Conservation (phyloP, 2,113 vertebrate genomes). For the Lepidothrix coronata region DNA sequence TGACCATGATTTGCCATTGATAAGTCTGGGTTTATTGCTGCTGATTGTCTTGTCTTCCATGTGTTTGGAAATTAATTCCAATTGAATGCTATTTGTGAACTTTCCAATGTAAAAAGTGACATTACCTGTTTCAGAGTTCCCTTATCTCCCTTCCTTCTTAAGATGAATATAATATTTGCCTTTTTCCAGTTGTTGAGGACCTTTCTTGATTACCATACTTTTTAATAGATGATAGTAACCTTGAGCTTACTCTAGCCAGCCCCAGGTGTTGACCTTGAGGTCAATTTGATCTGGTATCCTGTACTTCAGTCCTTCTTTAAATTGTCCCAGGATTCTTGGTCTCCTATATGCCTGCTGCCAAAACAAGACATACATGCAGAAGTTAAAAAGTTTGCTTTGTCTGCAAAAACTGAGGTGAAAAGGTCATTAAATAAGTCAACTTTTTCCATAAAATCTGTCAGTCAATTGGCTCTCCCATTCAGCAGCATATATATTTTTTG, state of each 20-base stretch:
- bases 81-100: neutral
- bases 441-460: neutral
- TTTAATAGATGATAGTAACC: neutral
- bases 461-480: neutral
- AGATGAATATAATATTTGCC: neutral
- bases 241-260: neutral
- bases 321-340: neutral
- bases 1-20: neutral
- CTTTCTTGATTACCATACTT: neutral
- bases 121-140: neutral
- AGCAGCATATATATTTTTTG: neutral
- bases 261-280: neutral
- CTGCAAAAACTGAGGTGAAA: neutral
- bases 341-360: neutral
- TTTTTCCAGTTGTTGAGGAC: neutral
- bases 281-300: neutral
- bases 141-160: neutral
- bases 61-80: neutral
- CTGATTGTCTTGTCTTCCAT: neutral
- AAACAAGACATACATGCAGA: neutral
- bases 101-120: neutral
- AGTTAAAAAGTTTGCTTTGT: neutral
- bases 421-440: neutral
- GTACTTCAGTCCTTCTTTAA: neutral
- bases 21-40: neutral